A percentile compares a stretch with the other conserved stretches of the same genome.
Conservation (phyloP, 2,113 vertebrate species). For the Mesoclemmys tuberculata region DNA sequence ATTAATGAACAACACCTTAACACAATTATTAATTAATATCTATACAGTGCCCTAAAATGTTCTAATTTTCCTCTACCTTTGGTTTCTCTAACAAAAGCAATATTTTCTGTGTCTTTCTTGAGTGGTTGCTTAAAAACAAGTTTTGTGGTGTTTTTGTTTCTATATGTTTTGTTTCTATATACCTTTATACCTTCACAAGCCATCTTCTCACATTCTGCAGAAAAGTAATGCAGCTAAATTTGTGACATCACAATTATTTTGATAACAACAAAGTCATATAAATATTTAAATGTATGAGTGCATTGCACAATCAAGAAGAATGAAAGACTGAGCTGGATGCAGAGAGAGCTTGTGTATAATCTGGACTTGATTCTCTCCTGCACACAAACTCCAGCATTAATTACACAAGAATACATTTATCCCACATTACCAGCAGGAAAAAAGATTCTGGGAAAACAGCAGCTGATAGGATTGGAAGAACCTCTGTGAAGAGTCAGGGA, state of each 20-base stretch:
- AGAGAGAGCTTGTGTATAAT: not conserved
- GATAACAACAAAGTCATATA: not conserved
- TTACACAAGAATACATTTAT: not conserved
- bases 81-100: not conserved
- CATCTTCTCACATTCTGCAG: not conserved
- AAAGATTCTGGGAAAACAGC: not conserved
- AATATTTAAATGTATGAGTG: not conserved
- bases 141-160: not conserved
- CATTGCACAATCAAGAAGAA: not conserved
- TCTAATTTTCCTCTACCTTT: not conserved
- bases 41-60: not conserved
- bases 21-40: not conserved
- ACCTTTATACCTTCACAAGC: not conserved
- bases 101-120: not conserved
- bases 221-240: not conserved
- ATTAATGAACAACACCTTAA: not conserved
- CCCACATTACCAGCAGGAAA: not conserved
- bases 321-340: not conserved
- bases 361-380: not conserved
- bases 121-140: not conserved
- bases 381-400: not conserved
- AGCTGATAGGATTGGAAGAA: not conserved
- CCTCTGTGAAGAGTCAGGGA: not conserved
- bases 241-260: not conserved
- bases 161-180: not conserved